Base-by-base conservation (phyloP, 92 coral and sea anemone genomes). In the Pocillopora meandrina region DNA sequence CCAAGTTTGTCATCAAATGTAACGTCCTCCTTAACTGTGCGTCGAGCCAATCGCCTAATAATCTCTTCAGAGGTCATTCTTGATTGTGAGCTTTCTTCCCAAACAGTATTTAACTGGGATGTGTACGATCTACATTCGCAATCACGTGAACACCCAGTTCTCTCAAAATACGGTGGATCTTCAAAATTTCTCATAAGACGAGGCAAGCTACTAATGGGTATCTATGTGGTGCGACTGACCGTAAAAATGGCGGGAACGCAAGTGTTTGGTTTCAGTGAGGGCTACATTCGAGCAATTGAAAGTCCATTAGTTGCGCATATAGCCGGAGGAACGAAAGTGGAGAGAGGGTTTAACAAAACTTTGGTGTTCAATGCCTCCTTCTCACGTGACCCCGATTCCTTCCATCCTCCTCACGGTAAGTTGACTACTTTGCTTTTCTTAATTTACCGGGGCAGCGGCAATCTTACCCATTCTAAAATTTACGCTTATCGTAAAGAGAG, bases 311-410 rank as follows among this genome's bases (percentile, higher is more conserved):
- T 87, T 36, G 93, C 93, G 13, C 58, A 64, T 72, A 78, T 90
- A 49, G 75, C 88, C 61, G 93, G 90, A 10, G 93, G 93, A 8
- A 74, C 88, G 7, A 75, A 66, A 36, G 65, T 78, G 58, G 79
- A 71, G 47, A 71, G 81, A 65, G 86, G 80, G 36, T 71, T 47
- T 18, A 80, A 85, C 14, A 72, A 72, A 20, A 86, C 82, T 18
- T 64, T 86, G 36, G 62, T 71, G 14, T 64, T 90, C 23, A 72
- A 90, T 72, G 93, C 90, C 21, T 87, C 90, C 67, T 65, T 61
- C 35, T 86, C 90, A 35, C 61, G 71, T 64, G 93, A 90, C n/a
- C 49, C 81, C 9, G 93, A 78, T n/a, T 71, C 90, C 19, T 77
- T 12, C 17, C 8, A 35, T 26, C 57, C 85, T 31, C 7, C 19